Evolutionary conservation across 2,888 invertebrate genomes (phyloP).

Genomic region (Sinhomidia bicolor): DNA sequence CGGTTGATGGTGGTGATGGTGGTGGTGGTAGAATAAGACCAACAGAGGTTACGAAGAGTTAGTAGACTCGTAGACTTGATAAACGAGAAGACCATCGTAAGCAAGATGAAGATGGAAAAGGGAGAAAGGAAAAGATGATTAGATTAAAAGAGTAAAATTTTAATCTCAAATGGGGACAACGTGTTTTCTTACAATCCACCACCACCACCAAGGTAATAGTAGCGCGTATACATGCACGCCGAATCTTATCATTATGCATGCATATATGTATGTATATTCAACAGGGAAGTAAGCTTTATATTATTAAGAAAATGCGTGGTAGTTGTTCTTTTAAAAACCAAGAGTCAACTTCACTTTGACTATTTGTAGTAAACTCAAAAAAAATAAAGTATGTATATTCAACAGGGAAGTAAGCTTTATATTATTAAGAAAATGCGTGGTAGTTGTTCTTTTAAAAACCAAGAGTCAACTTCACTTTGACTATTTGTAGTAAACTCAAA

Average conservation of each 20-base stretch:
- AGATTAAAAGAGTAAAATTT: constrained; percentile 77
- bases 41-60: too few species aligned
- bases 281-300: neutral
- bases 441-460: neutral
- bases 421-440: too few species aligned
- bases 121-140: constrained; percentile 74
- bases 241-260: too few species aligned
- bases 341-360: neutral
- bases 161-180: constrained; percentile 77
- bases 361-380: constrained; percentile 24
- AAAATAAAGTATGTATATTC: neutral
- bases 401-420: neutral
- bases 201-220: too few species aligned
- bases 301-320: too few species aligned
- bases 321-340: neutral
- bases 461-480: neutral
- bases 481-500: constrained; percentile 27
- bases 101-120: constrained; percentile 8
- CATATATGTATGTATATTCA: neutral
- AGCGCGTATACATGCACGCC: too few species aligned
- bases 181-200: constrained; percentile 46
- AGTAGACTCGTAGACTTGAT: constrained; percentile 28
- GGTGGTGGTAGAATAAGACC: too few species aligned
- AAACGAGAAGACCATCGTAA: neutral
- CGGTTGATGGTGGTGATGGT: too few species aligned